Evolutionary conservation across 2,888 invertebrate species (phyloP).

Genomic region (Clostera curtula): DNA sequence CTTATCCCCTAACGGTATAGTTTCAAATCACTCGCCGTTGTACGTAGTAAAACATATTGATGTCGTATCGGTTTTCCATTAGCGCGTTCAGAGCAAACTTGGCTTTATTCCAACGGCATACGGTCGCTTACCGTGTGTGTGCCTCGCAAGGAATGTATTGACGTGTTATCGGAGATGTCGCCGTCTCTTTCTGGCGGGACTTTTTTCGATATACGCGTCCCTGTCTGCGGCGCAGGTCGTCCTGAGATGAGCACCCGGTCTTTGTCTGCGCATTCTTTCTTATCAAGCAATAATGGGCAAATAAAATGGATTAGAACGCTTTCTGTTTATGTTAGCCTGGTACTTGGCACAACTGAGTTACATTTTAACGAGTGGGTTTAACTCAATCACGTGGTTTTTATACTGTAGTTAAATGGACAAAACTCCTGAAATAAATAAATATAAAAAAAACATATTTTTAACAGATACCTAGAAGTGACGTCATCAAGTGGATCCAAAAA

Average conservation of each 20-base stretch:
- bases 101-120: slow-evolving; percentile 28
- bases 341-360: slow-evolving; percentile 39
- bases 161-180: slow-evolving; percentile 70
- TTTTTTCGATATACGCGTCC: slow-evolving; percentile 56
- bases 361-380: no score
- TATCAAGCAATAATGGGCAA: slow-evolving; percentile 49
- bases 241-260: slow-evolving; percentile 60
- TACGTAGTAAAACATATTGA: slow-evolving; percentile 68
- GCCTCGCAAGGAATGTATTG: slow-evolving; percentile 64
- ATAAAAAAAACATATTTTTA: no score
- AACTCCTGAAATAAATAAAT: no score
- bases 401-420: no score
- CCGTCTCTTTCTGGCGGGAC: slow-evolving; percentile 54
- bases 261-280: slow-evolving; percentile 71
- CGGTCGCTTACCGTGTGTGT: slow-evolving; percentile 41
- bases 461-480: no score
- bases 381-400: no score
- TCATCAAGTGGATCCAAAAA: no score
- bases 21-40: slow-evolving; percentile 30
- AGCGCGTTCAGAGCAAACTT: slow-evolving; percentile 31
- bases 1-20: slow-evolving; percentile 34
- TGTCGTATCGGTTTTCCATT: slow-evolving; percentile 75
- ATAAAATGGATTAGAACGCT: slow-evolving; percentile 44
- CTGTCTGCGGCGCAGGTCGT: slow-evolving; percentile 58
- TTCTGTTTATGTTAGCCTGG: slow-evolving; percentile 38